Base-by-base conservation (phyloP, 2,888 invertebrate genomes). In the Lingula anatina region DNA sequence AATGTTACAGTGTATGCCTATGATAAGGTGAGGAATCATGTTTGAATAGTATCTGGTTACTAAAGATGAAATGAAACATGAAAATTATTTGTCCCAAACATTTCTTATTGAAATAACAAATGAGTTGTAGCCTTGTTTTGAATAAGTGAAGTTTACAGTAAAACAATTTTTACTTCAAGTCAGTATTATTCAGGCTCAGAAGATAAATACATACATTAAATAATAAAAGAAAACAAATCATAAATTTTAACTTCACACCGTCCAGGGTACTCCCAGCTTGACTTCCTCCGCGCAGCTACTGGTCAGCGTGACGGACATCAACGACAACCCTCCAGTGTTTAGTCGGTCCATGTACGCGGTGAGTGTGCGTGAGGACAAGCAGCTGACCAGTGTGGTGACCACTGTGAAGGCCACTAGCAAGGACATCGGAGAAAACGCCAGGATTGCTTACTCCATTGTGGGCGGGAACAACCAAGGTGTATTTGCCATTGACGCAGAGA, bases 321-420 rank as follows among this genome's bases (percentile, higher is more conserved):
- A 81, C 62, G 95, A 96, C 78, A 95, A 95, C 81, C 92, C 94
- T 25, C 97, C 97, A 9, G 90, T 90, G 78, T 97, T 97, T 77
- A 86, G 78, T 41, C 84, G 86, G 54, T 86, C 86, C 63, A 84
- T 85, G 57, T 95, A 94, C 77, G 83, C 83, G 61, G 86, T 88
- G 20, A 79, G 82, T 38, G 85, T 91, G 27, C 83, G 87, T 1
- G 94, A 95, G 80, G 78, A 77, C 56, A 84, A 86, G 60, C 81
- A 86, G 2, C 81, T 88, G 46, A 90, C 89, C 49, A 85, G 89
- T 1, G 88, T 90, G 77, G 85, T 96, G 15, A 84, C 88, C 18
- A 82, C 85, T 62, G 89, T 97, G 26, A 81, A 86, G 56, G 97
- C 96, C n/a, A 88, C 90, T 2, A 92, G 92, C 9, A 87, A 87